Base-by-base conservation (phyloP, 2,113 vertebrate genomes). In the Cnemophilus loriae region DNA sequence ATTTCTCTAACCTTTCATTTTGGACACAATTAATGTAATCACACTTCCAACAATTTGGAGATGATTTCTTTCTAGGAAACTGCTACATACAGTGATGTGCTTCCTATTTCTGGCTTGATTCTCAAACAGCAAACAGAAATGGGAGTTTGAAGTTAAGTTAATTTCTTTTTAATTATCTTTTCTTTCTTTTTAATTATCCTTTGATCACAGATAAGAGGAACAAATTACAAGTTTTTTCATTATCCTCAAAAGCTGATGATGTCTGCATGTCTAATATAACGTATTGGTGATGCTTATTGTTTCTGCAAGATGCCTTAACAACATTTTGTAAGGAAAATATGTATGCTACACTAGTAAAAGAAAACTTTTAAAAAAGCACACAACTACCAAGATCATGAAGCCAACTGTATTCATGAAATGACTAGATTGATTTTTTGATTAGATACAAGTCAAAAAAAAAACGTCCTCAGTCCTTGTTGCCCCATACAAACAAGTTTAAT, bases 121-220 rank as follows among this genome's bases (percentile, higher is more conserved):
- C 82, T 95, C 83, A 71, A 90, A 81, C 70, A 95, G 70, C 61
- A 85, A 92, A 90, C 89, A 95, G 87, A 97, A 97, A 97, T 57
- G 39, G 61, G 91, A 97, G 87, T 87, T 84, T 96, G 84, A 97
- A 97, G 94, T 96, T 94, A 96, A 97, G 93, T 94, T 96, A 97
- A 96, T 97, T 97, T 97, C 89, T 96, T 97, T 97, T 97, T 97
- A 97, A 97, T 97, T 96, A 97, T 97, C 90, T 96, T 97, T 96
- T 95, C 95, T 96, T 97, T 96, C 94, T 97, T 97, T 96, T 83
- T 97, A 97, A 97, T 97, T 96, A 97, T 97, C 96, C 93, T 97
- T 97, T 97, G 97, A 97, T 97, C 97, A 97, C 93, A 96, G 94
- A 96, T 96, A 97, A 97, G 91, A 96, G 52, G 93, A 95, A 96